Base-by-base conservation (phyloP, 2,113 vertebrate species). In the Indicator indicator region DNA sequence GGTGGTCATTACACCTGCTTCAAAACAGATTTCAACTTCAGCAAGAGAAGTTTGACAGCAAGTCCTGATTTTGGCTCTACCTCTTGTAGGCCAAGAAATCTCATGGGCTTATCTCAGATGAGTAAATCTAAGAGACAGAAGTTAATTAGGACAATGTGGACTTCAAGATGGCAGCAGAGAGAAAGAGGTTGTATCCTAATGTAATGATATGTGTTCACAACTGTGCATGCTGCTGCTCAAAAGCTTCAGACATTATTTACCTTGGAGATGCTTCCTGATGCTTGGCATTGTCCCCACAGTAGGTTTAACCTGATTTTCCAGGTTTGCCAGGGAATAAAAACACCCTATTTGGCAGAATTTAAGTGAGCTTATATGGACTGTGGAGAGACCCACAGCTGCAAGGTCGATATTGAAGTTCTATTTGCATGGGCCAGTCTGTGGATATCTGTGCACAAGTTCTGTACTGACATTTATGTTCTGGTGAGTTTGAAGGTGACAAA, bases 171-270 rank as follows among this genome's bases (percentile, higher is more conserved):
- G 98, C 98, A 16, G 98, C 98, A 3, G 98, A 98, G 7, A 98
- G 99, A 86, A 98, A 99, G 91, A 98, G 95, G 16, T 96, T 99
- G 71, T 89, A 98, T 50, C 98, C 98, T 20, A 98, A 99, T 8
- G 98, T 99, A 78, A 98, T 98, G 98, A 98, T 98, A 36, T 98
- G 98, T 5, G 98, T 99, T 69, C 98, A 98, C 94, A 99, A 98
- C 4, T 98, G 98, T 19, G 98, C 98, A 44, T 97, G 97, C 89
- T 97, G 94, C 97, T 99, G 98, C 86, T 98, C 98, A 9, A 89
- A 97, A 8, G 98, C 98, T 12, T 98, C 98, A 9, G 97, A 98
- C 88, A 98, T 99, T 86, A 98, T 98, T 89, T 98, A 99, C 86
- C 98, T 99, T 4, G 98, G 98, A 2, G 98, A 98, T 75, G 98